A percentile compares a stretch with the other conserved stretches of the same genome.
phyloP scores from a whole-genome alignment of 2,797 vertebrate species.

The Helicolenus hilgendorfi region DNA sequence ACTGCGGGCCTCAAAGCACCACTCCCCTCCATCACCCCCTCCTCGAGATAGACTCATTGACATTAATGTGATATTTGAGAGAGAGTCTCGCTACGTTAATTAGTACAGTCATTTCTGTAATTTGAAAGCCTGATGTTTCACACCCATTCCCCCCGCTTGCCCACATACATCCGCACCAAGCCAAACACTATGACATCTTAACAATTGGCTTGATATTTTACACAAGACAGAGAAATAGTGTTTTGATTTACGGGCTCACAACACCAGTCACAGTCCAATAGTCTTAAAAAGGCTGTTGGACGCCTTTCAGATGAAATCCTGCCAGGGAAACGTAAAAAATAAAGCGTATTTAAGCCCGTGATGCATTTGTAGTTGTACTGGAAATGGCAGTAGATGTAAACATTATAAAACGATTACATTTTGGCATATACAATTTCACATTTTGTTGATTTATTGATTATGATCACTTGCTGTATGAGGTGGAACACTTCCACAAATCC shows the following conservation, averaged over 20 bases:
- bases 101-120: slow-evolving; percentile 69
- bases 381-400: background rate
- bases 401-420: background rate
- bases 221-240: slow-evolving; percentile 25
- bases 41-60: slow-evolving; percentile 71
- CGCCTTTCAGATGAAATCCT: slow-evolving; percentile 12
- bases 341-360: background rate
- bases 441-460: background rate
- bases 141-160: slow-evolving; percentile 42
- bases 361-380: background rate
- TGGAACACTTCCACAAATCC: background rate
- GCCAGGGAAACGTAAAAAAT: background rate
- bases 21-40: slow-evolving; percentile 1
- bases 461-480: background rate
- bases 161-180: slow-evolving; percentile 29
- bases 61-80: slow-evolving; percentile 88
- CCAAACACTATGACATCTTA: slow-evolving; percentile 77
- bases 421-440: background rate
- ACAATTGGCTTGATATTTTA: slow-evolving; percentile 71
- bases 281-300: slow-evolving; percentile 26
- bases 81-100: slow-evolving; percentile 71
- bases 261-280: slow-evolving; percentile 25
- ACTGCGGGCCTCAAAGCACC: slow-evolving; percentile 61
- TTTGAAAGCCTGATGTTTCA: slow-evolving; percentile 73
- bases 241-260: slow-evolving; percentile 35